Evolutionary conservation across 2,888 invertebrate genomes (phyloP).

Genomic region (Sinelater perroti): DNA sequence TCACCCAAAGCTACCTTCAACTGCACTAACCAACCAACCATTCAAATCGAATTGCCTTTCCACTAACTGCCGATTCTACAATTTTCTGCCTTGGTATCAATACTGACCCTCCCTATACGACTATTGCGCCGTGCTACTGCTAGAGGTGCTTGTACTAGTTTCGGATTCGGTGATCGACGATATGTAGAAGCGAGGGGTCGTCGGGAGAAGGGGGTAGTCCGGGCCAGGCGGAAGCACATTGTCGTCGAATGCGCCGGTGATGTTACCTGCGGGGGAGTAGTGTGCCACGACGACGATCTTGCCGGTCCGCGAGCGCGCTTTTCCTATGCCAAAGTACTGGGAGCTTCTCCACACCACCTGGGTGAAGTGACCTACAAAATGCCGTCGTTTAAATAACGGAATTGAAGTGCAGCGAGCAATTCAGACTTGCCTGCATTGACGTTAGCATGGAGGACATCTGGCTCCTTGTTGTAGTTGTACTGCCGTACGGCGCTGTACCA

Average conservation of each 20-base stretch:
- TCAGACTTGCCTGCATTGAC: constrained; percentile 74
- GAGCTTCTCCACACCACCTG: constrained; percentile 86
- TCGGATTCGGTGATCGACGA: constrained; percentile 40
- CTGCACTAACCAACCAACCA: not conserved
- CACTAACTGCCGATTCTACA: not conserved
- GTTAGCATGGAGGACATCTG: constrained; percentile 77
- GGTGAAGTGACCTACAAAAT: constrained; percentile 88
- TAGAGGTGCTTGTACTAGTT: constrained; percentile 37
- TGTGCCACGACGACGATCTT: constrained; percentile 86
- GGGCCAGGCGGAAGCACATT: constrained; percentile 80
- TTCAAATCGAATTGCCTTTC: not conserved
- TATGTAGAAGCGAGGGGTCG: constrained; percentile 38
- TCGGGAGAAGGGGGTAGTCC: constrained; percentile 32
- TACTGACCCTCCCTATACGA: not conserved
- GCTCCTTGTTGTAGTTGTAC: constrained; percentile 77
- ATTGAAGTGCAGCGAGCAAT: constrained; percentile 34
- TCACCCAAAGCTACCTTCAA: not conserved
- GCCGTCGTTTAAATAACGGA: not conserved
- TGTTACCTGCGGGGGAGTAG: constrained; percentile 83
- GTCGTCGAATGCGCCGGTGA: constrained; percentile 75
- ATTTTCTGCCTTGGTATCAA: not conserved
- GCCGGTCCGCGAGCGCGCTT: constrained; percentile 79
- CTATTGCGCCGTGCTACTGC: constrained; percentile 21
- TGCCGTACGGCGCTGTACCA: constrained; percentile 84
- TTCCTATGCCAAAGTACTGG: constrained; percentile 81